Evolutionary conservation across 2,113 vertebrate genomes (phyloP), one percentile per base, ranked within the genome.

Genomic region (Corvus cornix): DNA sequence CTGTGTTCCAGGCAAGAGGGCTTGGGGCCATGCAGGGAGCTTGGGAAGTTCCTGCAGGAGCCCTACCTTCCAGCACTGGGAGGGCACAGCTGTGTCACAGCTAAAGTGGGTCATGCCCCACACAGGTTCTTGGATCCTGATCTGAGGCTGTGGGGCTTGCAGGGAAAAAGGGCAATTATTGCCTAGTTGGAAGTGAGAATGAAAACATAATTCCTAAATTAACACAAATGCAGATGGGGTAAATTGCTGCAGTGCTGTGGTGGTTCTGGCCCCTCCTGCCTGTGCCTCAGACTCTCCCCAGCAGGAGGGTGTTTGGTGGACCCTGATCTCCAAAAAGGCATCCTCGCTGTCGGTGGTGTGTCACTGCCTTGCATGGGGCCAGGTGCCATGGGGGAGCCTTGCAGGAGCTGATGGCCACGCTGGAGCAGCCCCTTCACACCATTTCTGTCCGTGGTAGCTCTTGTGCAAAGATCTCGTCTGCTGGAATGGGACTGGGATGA

Each of bases 311-410:
- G 8, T 26, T 41, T 49, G 16, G 51, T 14, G 44, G 53, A 6
- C 43, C 28, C 9, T 2, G 7, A 6, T 39, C 35, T 55, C 56
- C 1, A 6, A 35, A 53, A 43, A 41, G 30, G 46, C 6, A 3
- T 30, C 19, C 35, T 46, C 0, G 6, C 59, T 35, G 10, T 20
- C 0, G 1, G 14, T 10, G 48, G 48, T 3, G 15, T 8, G 4
- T n/a, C 0, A 3, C 48, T 0, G 3, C 52, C 35, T 28, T 1
- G 4, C 0, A 1, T 1, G 2, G 26, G 44, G 44, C 48, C 0
- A 11, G 19, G 30, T 2, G 28, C 64, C 13, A 1, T 7, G 39
- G 27, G 15, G 10, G 49, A 39, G 17, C 33, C 51, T 37, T 4
- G 43, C 51, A 17, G 46, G 8, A 53, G 39, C 70, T 51, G 63